Base-by-base conservation (phyloP, 2,888 invertebrate genomes). In the Eupithecia centaureata region DNA sequence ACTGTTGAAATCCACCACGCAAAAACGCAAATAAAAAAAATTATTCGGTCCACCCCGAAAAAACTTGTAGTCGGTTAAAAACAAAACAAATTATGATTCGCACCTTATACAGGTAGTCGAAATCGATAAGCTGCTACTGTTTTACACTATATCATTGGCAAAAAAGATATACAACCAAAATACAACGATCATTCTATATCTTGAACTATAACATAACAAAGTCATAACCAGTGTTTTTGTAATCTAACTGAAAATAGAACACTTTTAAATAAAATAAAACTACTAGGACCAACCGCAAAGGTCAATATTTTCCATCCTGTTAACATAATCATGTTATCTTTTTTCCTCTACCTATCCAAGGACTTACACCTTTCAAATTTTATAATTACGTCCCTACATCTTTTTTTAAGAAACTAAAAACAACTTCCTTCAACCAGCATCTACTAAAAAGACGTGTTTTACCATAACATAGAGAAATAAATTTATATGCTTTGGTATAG, bases 271-370 rank as follows among this genome's bases (percentile, higher is more conserved):
- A 57, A 32, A 62, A 52, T 58, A 62, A 63, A 42, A 63, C 59
- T 32, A 56, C 18, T 10, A 54, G 22, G 22, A 47, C 10, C 10
- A 12, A 47, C 1, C 18, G n/a, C 35, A 47, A 61, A 61, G 33
- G 54, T 61, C 54, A 56, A 25, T 18, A 33, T 33, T 57, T 54
- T 67, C 25, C 59, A 67, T 54, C 61, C 61, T 63, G 42, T 12
- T 63, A 27, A 60, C 25, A 56, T 1, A 30, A 30, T n/a, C 30
- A 10, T 28, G 18, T 35, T 32, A 5, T 18, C n/a, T 12, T 54
- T 57, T 22, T 56, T 4, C 13, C 4, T 33, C 15, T 8, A 13
- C 52, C 15, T 2, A 51, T 27, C 2, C 52, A 52, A 33, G 33
- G 32, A 15, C 32, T 1, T 51, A 22, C 1, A 27, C 52, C 52